A percentile compares a stretch with the other conserved stretches of the same genome.
Evolutionary conservation across 1,140 invertebrate species (phyloP).

Genomic region (Hesperophylax magnus): DNA sequence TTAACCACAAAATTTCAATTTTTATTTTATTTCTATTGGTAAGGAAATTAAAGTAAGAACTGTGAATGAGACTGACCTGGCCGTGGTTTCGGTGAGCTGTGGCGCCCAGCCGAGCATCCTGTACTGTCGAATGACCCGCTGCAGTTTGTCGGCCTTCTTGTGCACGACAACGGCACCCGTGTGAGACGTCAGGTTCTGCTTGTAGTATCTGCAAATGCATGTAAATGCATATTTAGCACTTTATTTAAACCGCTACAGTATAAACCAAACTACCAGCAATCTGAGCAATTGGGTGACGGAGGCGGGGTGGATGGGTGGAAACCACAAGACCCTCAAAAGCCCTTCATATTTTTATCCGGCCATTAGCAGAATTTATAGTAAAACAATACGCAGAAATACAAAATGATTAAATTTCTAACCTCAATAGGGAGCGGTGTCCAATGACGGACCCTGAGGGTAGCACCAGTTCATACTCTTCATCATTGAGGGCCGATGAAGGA

Average conservation of each 20-base stretch:
- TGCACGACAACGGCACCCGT: slow-evolving; percentile 71
- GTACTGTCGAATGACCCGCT: slow-evolving; percentile 84
- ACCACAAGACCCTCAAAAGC: no score
- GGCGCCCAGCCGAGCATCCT: slow-evolving; percentile 89
- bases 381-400: no score
- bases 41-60: no score
- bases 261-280: no score
- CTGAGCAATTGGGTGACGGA: no score
- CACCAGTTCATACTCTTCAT: slow-evolving; percentile 86
- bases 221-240: slow-evolving; percentile 51
- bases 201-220: slow-evolving; percentile 75
- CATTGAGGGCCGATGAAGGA: slow-evolving; percentile 77
- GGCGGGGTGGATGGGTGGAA: no score
- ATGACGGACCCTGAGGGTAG: slow-evolving; percentile 91
- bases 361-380: no score
- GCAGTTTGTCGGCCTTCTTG: slow-evolving; percentile 76
- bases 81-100: slow-evolving; percentile 75
- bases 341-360: no score
- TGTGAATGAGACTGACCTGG: slow-evolving; percentile 65
- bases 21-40: no score
- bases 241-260: no score
- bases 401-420: slow-evolving; percentile 59
- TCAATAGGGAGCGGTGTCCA: slow-evolving; percentile 91
- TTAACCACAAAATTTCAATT: no score
- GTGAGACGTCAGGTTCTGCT: slow-evolving; percentile 81